These are phyloP conservation scores for Bactericera cockerelli DNA, from an alignment of 1,140 invertebrate species.

Conservation along the genomic window DNA sequence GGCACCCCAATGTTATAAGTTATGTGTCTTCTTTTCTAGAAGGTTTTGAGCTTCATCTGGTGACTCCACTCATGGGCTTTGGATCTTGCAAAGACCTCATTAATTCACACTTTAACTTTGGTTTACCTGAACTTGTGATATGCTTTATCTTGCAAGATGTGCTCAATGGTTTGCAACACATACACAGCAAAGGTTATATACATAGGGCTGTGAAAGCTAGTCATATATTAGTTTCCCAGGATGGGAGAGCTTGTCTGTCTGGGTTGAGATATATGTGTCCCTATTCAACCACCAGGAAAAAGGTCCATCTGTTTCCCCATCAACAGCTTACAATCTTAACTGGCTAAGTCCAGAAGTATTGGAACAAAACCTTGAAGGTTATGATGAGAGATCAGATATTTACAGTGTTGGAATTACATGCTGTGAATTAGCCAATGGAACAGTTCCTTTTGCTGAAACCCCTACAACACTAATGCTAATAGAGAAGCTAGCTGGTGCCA, in stretches of 20 bases:
- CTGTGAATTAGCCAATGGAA: conserved; percentile 79
- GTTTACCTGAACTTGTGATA: conserved; percentile 64
- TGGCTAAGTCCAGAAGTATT: conserved; percentile 85
- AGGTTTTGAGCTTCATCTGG: conserved; percentile 54
- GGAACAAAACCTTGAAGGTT: conserved; percentile 73
- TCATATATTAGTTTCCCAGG: conserved; percentile 59
- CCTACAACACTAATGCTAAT: conserved; percentile 73
- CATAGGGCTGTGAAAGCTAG: conserved; percentile 70
- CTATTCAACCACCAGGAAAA: conserved; percentile 45
- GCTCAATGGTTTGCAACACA: conserved; percentile 60
- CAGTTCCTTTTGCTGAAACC: conserved; percentile 68
- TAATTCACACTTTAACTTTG: conserved; percentile 55
- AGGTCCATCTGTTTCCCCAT: conserved; percentile 57
- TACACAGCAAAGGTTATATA: conserved; percentile 69
- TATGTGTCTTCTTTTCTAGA: conserved; percentile 56
- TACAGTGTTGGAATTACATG: conserved; percentile 77
- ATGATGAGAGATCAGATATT: conserved; percentile 76
- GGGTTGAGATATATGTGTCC: conserved; percentile 62
- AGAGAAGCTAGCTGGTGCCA: conserved; percentile 67
- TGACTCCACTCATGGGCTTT: conserved; percentile 63
- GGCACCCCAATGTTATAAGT: conserved; percentile 58
- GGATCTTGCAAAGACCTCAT: conserved; percentile 67
- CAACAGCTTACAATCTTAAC: conserved; percentile 53
- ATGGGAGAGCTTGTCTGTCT: conserved; percentile 50
- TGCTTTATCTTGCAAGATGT: conserved; percentile 63